Percentiles rank a stretch among this genome's conserved stretches.
These are phyloP conservation scores for Sialis lutaria DNA, from an alignment of 2,888 invertebrate species.

Conservation along the genomic window DNA sequence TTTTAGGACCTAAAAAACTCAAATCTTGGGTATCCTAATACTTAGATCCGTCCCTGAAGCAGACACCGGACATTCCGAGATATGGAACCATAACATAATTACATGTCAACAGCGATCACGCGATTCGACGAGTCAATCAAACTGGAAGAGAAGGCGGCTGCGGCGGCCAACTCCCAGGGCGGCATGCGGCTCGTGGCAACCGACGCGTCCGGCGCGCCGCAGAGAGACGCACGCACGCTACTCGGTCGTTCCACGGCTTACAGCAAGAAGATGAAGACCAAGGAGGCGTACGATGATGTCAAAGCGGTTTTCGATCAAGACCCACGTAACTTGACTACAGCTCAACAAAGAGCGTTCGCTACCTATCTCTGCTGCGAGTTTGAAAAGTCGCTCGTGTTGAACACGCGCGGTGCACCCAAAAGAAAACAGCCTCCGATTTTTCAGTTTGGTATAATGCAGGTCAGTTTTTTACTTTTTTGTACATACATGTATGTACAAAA, in stretches of 20 bases:
- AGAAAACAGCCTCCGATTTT: conserved; percentile 23
- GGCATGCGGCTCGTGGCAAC: too few species aligned
- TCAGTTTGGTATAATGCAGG: conserved; percentile 23
- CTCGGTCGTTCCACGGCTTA: conserved; percentile 34
- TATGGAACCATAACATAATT: too few species aligned
- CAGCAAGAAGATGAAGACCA: conserved; percentile 34
- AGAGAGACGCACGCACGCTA: conserved; percentile 18
- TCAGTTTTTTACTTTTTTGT: conserved; percentile 10
- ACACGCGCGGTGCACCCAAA: conserved; percentile 14
- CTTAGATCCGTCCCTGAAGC: too few species aligned
- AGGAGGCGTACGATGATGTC: conserved; percentile 33
- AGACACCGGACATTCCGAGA: too few species aligned
- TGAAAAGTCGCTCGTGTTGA: conserved; percentile 22
- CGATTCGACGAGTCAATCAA: too few species aligned
- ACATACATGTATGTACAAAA: too few species aligned
- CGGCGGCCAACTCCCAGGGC: too few species aligned
- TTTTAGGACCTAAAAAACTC: too few species aligned
- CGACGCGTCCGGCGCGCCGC: too few species aligned
- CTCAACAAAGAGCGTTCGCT: conserved; percentile 20
- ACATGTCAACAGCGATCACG: too few species aligned
- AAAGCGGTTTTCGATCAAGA: conserved; percentile 24
- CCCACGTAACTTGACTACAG: conserved; percentile 17
- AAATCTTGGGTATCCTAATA: too few species aligned
- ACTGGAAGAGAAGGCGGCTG: too few species aligned
- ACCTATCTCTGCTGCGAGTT: conserved; percentile 23